These are phyloP conservation scores for Paracentrotus lividus DNA, from an alignment of 53 echinoderm and acorn worm genomes.

Conservation along the genomic window DNA sequence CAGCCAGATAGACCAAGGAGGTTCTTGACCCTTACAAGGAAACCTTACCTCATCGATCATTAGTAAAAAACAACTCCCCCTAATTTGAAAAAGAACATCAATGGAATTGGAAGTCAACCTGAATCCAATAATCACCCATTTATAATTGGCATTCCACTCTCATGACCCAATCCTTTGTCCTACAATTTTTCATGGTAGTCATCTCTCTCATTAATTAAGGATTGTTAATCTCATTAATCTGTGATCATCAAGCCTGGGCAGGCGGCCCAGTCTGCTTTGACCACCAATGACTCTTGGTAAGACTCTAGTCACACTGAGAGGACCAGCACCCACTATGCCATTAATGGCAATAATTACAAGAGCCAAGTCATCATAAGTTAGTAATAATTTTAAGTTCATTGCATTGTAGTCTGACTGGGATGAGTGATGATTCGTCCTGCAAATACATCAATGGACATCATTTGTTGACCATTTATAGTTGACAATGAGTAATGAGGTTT, in stretches of 20 bases:
- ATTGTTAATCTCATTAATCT: slow-evolving; percentile 45
- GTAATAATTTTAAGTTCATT: too few relatives aligned
- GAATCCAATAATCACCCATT: slow-evolving; percentile 6
- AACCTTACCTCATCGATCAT: not conserved
- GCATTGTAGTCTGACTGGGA: too few relatives aligned
- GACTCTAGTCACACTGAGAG: too few relatives aligned
- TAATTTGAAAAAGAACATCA: not conserved
- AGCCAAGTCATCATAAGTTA: too few relatives aligned
- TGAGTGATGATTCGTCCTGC: slow-evolving; percentile 11
- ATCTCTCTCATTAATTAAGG: slow-evolving; percentile 33
- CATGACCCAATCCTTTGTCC: slow-evolving; percentile 7
- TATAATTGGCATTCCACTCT: slow-evolving; percentile 5
- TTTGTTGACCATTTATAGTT: not conserved
- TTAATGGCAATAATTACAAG: too few relatives aligned
- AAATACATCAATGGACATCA: not conserved
- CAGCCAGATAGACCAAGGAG: not conserved
- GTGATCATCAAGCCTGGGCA: not conserved
- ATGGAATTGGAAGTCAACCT: not conserved
- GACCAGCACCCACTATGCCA: too few relatives aligned
- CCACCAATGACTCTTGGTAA: not conserved
- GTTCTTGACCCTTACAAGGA: slow-evolving; percentile 38
- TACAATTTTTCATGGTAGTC: not conserved
- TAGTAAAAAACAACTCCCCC: not conserved
- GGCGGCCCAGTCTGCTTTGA: not conserved
- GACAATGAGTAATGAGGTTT: not conserved